Base-by-base conservation (phyloP, 1,140 invertebrate species). In the Drosophila teissieri region DNA sequence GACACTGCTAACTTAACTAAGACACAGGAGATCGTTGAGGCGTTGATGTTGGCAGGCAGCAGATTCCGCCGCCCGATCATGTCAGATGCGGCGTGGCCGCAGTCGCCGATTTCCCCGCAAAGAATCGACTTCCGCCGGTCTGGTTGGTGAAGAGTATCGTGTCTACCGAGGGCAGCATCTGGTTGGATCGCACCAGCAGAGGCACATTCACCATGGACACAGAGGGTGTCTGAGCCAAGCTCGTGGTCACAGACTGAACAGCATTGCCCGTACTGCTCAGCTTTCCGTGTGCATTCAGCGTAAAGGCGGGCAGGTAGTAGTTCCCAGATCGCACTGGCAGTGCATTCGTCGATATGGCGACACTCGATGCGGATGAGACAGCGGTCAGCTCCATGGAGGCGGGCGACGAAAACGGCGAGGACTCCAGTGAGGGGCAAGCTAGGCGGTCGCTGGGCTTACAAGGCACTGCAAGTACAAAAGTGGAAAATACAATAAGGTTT, bases 1-100 rank as follows among this genome's bases (percentile, higher is more conserved):
- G 53, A 62, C 74, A 80, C 69, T 68, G 58, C 83, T 88, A 88
- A 75, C 84, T 88, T 83, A 89, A 78, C 78, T 88, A 88, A 88
- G 84, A 88, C 84, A 88, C 84, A 84, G 76, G 84, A 88, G 84
- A 88, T 88, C 84, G 84, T 84, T 84, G 84, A 80, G 85, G 69
- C 76, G 51, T 84, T 70, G 57, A 72, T 45, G 67, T 80, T 83
- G 84, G 49, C 61, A 27, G 44, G 27, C 39, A 76, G 52, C 65
- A 70, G 12, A 37, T 15, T 68, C 61, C 73, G 67, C 72, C 73
- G 44, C 37, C 56, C 75, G 62, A 88, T 89, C 79, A 88, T 89
- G 83, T 88, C 84, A 88, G 51, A 89, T 88, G 77, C 31, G 80
- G 15, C 37, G 80, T 67, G 12, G 80, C 57, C 27, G 84, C 40